A percentile compares a stretch with the other conserved stretches of the same genome.
phyloP scores from a whole-genome alignment of 2,888 invertebrate species.

The Erebia epiphron region DNA sequence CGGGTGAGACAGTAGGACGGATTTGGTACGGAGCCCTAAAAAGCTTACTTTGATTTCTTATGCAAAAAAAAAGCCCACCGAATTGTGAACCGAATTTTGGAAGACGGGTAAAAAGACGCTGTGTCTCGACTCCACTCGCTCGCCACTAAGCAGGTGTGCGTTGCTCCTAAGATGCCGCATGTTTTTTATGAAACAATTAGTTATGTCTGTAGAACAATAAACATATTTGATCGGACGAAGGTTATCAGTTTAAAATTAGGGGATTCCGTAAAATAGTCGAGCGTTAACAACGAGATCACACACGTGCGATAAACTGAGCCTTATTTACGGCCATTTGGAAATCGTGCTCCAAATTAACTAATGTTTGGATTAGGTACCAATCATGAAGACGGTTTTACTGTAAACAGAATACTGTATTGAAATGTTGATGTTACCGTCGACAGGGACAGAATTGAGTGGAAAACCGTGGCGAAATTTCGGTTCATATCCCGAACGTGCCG shows the following conservation, averaged over 20 bases:
- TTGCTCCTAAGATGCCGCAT: not conserved
- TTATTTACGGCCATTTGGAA: constrained; percentile 9
- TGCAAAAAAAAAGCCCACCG: no score
- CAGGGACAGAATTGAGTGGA: not conserved
- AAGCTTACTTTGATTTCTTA: no score
- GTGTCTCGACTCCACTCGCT: not conserved
- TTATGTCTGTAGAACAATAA: constrained; percentile 16
- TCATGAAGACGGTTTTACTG: constrained; percentile 8
- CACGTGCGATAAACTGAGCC: constrained; percentile 17
- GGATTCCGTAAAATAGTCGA: not conserved
- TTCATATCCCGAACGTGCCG: no score
- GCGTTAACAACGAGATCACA: constrained; percentile 9
- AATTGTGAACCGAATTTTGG: no score
- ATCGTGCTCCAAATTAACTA: constrained; percentile 16
- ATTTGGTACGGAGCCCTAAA: no score
- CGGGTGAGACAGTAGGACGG: no score
- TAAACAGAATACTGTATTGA: constrained; percentile 2
- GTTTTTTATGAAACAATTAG: not conserved
- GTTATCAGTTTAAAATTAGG: constrained; percentile 10
- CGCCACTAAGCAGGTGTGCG: not conserved
- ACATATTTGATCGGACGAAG: constrained; percentile 13
- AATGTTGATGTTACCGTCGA: not conserved
- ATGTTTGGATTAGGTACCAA: constrained; percentile 15
- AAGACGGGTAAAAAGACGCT: no score
- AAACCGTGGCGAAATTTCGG: not conserved